These are phyloP conservation scores for Ricordea florida DNA, from an alignment of 92 coral and sea anemone species.

Conservation along the genomic window DNA sequence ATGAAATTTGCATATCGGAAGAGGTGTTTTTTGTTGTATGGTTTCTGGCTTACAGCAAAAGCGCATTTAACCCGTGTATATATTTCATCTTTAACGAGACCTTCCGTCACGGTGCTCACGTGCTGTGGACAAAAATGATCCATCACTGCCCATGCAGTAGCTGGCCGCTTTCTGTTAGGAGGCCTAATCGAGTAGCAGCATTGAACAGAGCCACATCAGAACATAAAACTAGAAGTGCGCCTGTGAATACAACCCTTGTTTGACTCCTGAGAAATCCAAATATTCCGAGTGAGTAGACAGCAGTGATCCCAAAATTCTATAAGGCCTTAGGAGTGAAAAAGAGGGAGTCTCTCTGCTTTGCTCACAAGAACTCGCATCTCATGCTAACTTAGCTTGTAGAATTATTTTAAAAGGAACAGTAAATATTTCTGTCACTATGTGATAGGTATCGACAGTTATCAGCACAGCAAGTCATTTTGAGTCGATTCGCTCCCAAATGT, in stretches of 20 bases:
- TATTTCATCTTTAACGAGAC: conserved; percentile 38
- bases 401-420: too few relatives aligned
- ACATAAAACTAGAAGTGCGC: not conserved
- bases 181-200: conserved; percentile 24
- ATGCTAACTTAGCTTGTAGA: too few relatives aligned
- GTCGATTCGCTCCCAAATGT: too few relatives aligned
- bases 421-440: too few relatives aligned
- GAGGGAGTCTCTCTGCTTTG: too few relatives aligned
- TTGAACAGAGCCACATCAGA: conserved; percentile 10
- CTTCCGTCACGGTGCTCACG: conserved; percentile 33
- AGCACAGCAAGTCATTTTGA: too few relatives aligned
- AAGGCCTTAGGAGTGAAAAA: too few relatives aligned
- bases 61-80: conserved; percentile 39
- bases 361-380: too few relatives aligned
- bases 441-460: too few relatives aligned
- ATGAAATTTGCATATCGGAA: not conserved
- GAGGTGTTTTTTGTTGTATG: conserved; percentile 11
- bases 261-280: too few relatives aligned
- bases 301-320: too few relatives aligned
- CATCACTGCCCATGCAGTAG: conserved; percentile 10
- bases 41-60: conserved; percentile 44
- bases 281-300: too few relatives aligned
- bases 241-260: not conserved
- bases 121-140: conserved; percentile 6
- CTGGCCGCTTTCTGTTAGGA: not conserved